Percentiles rank a stretch among this genome's conserved stretches.
Conservation (phyloP, 2,113 vertebrate genomes). For the Eudyptes chrysolophus region DNA sequence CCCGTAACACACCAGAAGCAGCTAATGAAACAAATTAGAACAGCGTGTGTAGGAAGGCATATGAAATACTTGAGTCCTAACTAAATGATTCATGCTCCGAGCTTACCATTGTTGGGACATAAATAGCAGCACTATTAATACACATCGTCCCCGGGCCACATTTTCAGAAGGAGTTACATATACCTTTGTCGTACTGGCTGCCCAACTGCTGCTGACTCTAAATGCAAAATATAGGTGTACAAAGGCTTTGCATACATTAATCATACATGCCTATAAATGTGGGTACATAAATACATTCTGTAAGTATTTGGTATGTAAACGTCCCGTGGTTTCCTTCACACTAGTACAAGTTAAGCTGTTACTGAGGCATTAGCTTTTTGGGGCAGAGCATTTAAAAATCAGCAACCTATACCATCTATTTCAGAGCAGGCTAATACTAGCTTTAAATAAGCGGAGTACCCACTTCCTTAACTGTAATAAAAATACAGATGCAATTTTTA, state of each 20-base stretch:
- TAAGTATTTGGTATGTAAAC: background rate
- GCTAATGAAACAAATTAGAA: background rate
- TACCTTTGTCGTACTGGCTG: background rate
- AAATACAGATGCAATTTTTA: background rate
- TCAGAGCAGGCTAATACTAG: background rate
- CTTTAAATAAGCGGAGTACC: background rate
- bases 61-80: background rate
- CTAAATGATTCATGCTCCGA: background rate
- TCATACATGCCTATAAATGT: background rate
- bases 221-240: background rate
- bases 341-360: background rate
- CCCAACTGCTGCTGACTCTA: background rate
- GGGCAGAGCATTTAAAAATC: background rate
- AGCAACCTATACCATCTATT: background rate
- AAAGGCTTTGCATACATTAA: background rate
- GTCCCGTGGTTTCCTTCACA: background rate
- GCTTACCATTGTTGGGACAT: background rate
- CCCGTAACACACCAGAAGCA: background rate
- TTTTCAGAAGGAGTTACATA: background rate
- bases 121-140: background rate
- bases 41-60: background rate
- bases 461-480: background rate
- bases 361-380: background rate
- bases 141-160: fast-evolving
- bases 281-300: background rate